phyloP scores from a whole-genome alignment of 2,797 vertebrate genomes.

The Fistularia commersonii region DNA sequence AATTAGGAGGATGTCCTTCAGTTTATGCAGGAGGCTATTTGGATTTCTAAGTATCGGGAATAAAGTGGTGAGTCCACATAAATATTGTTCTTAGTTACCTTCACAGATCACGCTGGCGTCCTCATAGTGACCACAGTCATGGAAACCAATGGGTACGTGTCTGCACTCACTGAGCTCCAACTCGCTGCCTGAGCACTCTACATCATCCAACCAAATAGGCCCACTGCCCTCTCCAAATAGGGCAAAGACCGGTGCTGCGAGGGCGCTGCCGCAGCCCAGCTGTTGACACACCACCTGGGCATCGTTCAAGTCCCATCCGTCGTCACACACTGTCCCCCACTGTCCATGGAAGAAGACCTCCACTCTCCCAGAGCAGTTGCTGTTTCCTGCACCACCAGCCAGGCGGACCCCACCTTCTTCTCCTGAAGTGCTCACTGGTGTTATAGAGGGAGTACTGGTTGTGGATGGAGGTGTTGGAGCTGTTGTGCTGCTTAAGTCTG shows the following conservation, averaged over 20 bases:
- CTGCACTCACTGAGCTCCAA: slow-evolving; percentile 27
- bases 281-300: slow-evolving; percentile 60
- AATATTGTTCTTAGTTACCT: too few relatives aligned
- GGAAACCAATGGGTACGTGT: slow-evolving; percentile 35
- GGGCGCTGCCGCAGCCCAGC: slow-evolving; percentile 53
- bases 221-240: slow-evolving; percentile 43
- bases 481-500: too few relatives aligned
- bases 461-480: too few relatives aligned
- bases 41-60: too few relatives aligned
- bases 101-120: slow-evolving; percentile 60
- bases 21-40: too few relatives aligned
- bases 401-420: too few relatives aligned
- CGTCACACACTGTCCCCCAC: slow-evolving; percentile 66
- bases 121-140: slow-evolving; percentile 47
- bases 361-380: slow-evolving; percentile 53
- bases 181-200: slow-evolving; percentile 41
- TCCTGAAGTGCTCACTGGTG: background rate
- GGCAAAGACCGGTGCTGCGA: slow-evolving; percentile 13
- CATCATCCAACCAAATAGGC: slow-evolving; percentile 55
- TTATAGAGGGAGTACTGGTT: slow-evolving; percentile 5
- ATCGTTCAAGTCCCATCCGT: slow-evolving; percentile 33
- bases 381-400: slow-evolving; percentile 32
- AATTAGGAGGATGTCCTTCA: too few relatives aligned
- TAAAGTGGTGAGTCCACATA: too few relatives aligned
- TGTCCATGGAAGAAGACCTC: slow-evolving; percentile 50